Evolutionary conservation across 2,888 invertebrate species (phyloP).

Genomic region (Caenorhabditis sp.): DNA sequence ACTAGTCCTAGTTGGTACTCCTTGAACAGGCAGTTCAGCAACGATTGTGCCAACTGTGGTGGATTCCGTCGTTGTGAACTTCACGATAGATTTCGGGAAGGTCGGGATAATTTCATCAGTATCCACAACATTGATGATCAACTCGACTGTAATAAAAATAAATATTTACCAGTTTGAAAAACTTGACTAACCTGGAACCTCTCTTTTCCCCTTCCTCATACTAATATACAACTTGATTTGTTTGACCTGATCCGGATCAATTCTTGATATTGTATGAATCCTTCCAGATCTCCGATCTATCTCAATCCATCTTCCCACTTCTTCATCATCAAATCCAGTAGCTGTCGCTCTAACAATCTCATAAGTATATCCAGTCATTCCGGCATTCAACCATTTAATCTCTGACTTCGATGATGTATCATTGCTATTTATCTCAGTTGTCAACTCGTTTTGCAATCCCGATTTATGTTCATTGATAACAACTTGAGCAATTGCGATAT

Average conservation of each 20-base stretch:
- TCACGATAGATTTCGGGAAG: conserved; percentile 32
- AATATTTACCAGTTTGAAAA: no score
- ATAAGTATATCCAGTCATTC: conserved; percentile 51
- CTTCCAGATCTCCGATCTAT: conserved; percentile 43
- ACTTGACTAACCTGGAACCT: conserved; percentile 34
- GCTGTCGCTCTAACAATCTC: conserved; percentile 45
- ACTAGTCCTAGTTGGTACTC: conserved; percentile 6
- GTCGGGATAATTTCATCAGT: conserved; percentile 37
- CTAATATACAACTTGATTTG: conserved; percentile 44
- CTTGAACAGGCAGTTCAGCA: conserved; percentile 27
- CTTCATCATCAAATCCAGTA: conserved; percentile 22
- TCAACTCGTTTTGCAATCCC: conserved; percentile 42
- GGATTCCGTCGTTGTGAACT: conserved; percentile 28
- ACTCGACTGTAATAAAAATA: conserved; percentile 33
- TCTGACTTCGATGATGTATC: conserved; percentile 28
- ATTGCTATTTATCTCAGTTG: conserved; percentile 45
- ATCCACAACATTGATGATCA: conserved; percentile 53
- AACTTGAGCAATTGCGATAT: conserved; percentile 19
- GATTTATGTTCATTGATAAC: conserved; percentile 48
- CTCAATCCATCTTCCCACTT: conserved; percentile 41
- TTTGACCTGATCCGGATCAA: conserved; percentile 41
- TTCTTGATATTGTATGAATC: conserved; percentile 33
- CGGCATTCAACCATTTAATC: conserved; percentile 50
- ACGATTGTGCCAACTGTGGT: conserved; percentile 30
- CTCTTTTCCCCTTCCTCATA: conserved; percentile 51